phyloP scores from a whole-genome alignment of 2,797 vertebrate species.

The Meriones psammophilus region DNA sequence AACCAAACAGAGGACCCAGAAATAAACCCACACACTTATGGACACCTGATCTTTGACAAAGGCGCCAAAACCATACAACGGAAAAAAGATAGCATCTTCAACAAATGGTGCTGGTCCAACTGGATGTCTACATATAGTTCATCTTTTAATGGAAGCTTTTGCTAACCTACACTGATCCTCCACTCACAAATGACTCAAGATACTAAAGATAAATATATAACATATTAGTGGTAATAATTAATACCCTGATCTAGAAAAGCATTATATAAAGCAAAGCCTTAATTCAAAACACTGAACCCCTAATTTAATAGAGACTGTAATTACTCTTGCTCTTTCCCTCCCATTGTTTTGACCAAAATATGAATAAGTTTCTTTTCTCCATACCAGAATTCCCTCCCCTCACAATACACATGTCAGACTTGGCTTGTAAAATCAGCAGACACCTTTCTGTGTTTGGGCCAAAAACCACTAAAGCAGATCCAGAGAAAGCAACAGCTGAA shows the following conservation, averaged over 20 bases:
- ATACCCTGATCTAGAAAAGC: conserved; percentile 53
- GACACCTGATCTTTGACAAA: no score
- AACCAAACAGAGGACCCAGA: no score
- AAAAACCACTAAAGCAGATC: conserved; percentile 85
- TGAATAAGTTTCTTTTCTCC: conserved; percentile 73
- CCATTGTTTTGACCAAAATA: conserved; percentile 75
- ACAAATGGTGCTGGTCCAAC: no score
- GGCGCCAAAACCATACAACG: no score
- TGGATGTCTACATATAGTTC: no score
- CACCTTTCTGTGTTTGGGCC: conserved; percentile 86
- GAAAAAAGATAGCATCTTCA: no score
- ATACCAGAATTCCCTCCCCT: conserved; percentile 62
- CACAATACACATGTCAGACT: conserved; percentile 74
- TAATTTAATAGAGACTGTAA: conserved; percentile 24
- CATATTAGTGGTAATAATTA: conserved; percentile 54
- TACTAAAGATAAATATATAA: conserved; percentile 38
- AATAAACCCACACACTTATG: no score
- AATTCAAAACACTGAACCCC: background rate
- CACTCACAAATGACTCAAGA: conserved; percentile 68
- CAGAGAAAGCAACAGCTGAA: conserved; percentile 84
- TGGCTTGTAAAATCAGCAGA: conserved; percentile 85
- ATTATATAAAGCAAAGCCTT: conserved; percentile 44
- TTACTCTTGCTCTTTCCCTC: conserved; percentile 57
- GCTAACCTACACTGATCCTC: background rate
- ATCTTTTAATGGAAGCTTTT: background rate